phyloP scores from a whole-genome alignment of 2,797 vertebrate genomes.

The Microcaecilia unicolor region DNA sequence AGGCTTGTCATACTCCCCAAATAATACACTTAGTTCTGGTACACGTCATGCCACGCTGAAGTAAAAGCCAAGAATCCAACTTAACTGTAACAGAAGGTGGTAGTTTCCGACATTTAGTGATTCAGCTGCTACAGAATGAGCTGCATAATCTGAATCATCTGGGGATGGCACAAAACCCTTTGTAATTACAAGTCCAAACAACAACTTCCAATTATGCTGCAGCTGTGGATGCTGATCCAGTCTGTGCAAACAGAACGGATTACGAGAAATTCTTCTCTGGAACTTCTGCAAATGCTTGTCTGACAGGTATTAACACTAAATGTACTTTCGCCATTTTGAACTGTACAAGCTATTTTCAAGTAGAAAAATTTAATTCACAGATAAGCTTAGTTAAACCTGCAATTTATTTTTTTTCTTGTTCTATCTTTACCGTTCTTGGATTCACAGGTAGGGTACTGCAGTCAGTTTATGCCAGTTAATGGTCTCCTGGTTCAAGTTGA shows the following conservation, averaged over 20 bases:
- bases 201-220: conserved; percentile 8
- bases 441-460: conserved; percentile 74
- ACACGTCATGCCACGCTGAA: conserved; percentile 9
- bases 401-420: no score
- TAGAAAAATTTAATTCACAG: conserved; percentile 28
- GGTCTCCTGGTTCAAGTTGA: conserved; percentile 93
- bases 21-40: no score
- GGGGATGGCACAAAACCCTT: conserved; percentile 16
- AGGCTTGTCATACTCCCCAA: no score
- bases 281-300: conserved; percentile 39
- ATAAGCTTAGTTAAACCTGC: no score
- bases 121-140: conserved; percentile 7
- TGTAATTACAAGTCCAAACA: conserved; percentile 16
- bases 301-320: conserved; percentile 26
- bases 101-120: not conserved
- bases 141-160: conserved; percentile 8
- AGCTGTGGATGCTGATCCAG: conserved; percentile 13
- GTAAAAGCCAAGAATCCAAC: conserved; percentile 18
- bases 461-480: conserved; percentile 92
- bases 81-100: conserved; percentile 15
- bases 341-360: conserved; percentile 37
- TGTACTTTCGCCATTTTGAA: conserved; percentile 23
- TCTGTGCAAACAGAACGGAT: conserved; percentile 10
- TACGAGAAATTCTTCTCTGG: conserved; percentile 25
- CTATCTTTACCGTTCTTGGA: no score